Percentiles rank a stretch among this genome's conserved stretches.
Conservation (phyloP, 1,140 invertebrate genomes). For the Penaeus japonicus region DNA sequence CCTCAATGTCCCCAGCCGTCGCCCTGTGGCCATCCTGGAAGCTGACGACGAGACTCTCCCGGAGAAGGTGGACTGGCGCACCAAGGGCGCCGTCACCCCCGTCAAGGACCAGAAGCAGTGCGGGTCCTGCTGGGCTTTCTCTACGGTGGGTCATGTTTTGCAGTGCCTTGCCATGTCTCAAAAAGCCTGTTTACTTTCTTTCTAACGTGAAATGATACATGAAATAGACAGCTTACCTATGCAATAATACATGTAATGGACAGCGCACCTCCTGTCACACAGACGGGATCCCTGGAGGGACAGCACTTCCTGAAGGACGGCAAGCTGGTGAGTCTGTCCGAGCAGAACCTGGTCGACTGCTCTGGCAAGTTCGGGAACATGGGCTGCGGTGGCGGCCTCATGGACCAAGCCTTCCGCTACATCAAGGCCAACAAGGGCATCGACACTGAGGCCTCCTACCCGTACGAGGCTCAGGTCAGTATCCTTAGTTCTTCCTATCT, state of each 20-base stretch:
- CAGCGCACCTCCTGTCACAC: neutral
- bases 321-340: constrained; percentile 64
- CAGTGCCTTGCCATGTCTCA: neutral
- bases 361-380: constrained; percentile 67
- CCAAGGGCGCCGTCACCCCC: constrained; percentile 63
- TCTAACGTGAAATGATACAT: neutral
- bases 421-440: constrained; percentile 78
- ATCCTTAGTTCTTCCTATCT: constrained; percentile 59
- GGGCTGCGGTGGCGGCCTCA: constrained; percentile 76
- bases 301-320: constrained; percentile 85
- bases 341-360: constrained; percentile 73
- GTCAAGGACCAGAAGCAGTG: constrained; percentile 66
- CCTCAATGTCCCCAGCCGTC: neutral
- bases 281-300: constrained; percentile 91
- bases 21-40: neutral
- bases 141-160: constrained; percentile 24
- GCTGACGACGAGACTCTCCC: neutral
- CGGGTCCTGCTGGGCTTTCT: constrained; percentile 65
- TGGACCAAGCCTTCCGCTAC: constrained; percentile 74
- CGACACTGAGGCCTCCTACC: constrained; percentile 91
- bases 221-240: neutral
- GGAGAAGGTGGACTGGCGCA: constrained; percentile 64
- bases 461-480: constrained; percentile 77
- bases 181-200: neutral
- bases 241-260: neutral